These are phyloP conservation scores for Protobothrops flavoviridis DNA, from an alignment of 2,113 vertebrate species.

Conservation along the genomic window DNA sequence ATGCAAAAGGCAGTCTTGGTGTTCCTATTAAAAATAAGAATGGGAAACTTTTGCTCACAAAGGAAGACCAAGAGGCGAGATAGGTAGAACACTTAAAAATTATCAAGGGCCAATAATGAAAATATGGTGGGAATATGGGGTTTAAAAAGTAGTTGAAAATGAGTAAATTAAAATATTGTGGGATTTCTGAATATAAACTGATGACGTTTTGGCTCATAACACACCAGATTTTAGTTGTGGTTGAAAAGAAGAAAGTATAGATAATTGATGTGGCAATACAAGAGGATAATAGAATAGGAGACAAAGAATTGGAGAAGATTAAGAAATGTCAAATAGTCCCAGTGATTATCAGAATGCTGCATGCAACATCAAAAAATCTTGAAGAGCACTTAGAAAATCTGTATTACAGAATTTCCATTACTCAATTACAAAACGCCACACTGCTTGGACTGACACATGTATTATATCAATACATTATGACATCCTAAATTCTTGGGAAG, in stretches of 20 bases:
- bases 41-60: no score
- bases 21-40: no score
- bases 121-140: no score
- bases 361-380: not conserved
- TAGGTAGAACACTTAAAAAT: no score
- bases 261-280: not conserved
- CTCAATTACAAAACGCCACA: not conserved
- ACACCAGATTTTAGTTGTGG: not conserved
- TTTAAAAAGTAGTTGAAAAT: no score
- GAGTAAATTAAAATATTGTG: no score
- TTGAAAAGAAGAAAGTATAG: not conserved
- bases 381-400: not conserved
- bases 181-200: not conserved
- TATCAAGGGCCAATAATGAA: no score
- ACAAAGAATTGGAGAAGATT: not conserved
- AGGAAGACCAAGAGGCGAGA: no score
- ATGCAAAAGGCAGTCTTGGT: no score
- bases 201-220: not conserved
- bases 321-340: not conserved
- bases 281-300: not conserved
- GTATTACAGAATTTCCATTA: not conserved
- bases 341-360: not conserved
- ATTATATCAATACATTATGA: not conserved
- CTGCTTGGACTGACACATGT: not conserved
- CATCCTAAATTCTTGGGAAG: not conserved